Evolutionary conservation across 2,888 invertebrate species (phyloP).

Genomic region (Drosophila hamatofila): DNA sequence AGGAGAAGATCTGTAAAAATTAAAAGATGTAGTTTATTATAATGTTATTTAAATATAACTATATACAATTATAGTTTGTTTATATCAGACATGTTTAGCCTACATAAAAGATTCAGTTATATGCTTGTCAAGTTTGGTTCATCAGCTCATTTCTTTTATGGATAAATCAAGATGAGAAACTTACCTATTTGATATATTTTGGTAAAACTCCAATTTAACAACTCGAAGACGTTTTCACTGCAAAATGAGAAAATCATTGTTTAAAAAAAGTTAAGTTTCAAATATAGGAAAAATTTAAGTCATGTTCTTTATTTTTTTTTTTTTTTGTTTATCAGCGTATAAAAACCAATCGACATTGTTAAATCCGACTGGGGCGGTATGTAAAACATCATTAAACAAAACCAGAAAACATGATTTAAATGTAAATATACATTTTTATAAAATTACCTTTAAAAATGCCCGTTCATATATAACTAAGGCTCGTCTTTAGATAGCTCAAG

Average conservation of each 20-base stretch:
- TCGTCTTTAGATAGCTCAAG: background rate
- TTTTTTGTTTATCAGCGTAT: conserved; percentile 30
- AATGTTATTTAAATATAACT: background rate
- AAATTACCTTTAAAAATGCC: conserved; percentile 31
- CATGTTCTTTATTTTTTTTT: background rate
- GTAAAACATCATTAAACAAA: conserved; percentile 31
- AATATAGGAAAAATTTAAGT: background rate
- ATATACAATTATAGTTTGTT: background rate
- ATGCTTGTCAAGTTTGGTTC: conserved; percentile 54
- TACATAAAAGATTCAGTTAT: conserved; percentile 51
- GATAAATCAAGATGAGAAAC: background rate
- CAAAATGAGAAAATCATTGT: conserved; percentile 5
- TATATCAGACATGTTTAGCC: conserved; percentile 51
- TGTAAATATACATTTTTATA: too few species aligned
- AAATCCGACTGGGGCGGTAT: conserved; percentile 61
- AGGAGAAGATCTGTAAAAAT: conserved; percentile 33
- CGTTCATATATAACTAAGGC: too few species aligned
- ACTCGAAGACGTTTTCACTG: background rate
- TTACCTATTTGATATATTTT: conserved; percentile 25
- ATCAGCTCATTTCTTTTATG: conserved; percentile 8
- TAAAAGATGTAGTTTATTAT: conserved; percentile 10
- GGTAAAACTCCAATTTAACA: background rate
- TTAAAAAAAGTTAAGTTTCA: background rate
- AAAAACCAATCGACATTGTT: conserved; percentile 55
- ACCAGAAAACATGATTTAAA: background rate